phyloP scores from a whole-genome alignment of 2,113 vertebrate species.

The Lichenostomus cassidix region DNA sequence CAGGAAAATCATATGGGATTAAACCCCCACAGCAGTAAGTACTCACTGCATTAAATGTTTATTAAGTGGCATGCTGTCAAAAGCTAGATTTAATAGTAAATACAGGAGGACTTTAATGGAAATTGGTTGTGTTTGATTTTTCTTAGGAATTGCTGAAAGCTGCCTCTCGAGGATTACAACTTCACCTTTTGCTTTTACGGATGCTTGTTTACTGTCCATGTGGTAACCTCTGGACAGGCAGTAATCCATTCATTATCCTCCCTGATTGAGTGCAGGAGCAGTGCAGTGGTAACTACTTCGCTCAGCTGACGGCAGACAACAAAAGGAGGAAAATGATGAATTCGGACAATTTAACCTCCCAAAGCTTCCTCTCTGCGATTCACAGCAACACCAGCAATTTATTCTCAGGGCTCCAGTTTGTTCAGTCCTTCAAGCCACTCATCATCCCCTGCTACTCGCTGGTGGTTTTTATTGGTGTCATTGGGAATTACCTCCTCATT shows the following conservation, averaged over 20 bases:
- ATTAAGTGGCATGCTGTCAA: slow-evolving; percentile 48
- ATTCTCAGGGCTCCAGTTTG: slow-evolving; percentile 81
- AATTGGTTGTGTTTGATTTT: slow-evolving; percentile 36
- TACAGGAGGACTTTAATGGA: background rate
- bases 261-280: background rate
- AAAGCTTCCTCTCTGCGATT: slow-evolving; percentile 72
- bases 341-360: slow-evolving; percentile 70
- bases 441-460: slow-evolving; percentile 82
- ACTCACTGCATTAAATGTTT: slow-evolving; percentile 37
- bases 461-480: slow-evolving; percentile 77
- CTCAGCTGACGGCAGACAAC: background rate
- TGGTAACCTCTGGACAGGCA: slow-evolving; percentile 19
- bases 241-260: slow-evolving; percentile 22
- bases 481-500: slow-evolving; percentile 83
- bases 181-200: slow-evolving; percentile 15
- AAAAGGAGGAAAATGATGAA: slow-evolving; percentile 51
- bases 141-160: slow-evolving; percentile 26
- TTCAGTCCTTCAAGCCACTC: slow-evolving; percentile 82
- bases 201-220: slow-evolving; percentile 33
- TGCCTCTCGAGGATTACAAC: slow-evolving; percentile 11
- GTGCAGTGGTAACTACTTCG: background rate
- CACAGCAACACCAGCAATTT: slow-evolving; percentile 66
- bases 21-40: slow-evolving; percentile 57
- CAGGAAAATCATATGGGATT: slow-evolving; percentile 38
- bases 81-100: slow-evolving; percentile 11